phyloP scores from a whole-genome alignment of 2,113 vertebrate genomes.

The Corythoichthys haematopterus region DNA sequence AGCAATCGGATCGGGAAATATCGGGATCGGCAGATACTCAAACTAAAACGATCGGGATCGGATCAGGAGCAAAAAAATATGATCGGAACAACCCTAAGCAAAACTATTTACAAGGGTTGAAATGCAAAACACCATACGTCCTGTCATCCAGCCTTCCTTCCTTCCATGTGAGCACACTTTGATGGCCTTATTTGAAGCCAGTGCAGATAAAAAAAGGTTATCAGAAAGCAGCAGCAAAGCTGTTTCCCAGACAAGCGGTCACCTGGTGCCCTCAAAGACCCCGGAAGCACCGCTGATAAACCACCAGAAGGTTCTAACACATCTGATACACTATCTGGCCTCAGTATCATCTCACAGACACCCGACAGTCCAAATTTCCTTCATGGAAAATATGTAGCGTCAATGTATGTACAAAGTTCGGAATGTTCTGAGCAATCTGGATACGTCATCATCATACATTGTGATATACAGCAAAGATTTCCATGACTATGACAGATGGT shows the following conservation, averaged over 20 bases:
- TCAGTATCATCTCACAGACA: conserved; percentile 14
- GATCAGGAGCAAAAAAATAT: no score
- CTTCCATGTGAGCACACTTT: conserved; percentile 20
- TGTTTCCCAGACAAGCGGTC: conserved; percentile 42
- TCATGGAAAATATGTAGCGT: not conserved
- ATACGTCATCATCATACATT: no score
- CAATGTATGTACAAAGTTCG: not conserved
- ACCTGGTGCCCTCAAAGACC: conserved; percentile 41
- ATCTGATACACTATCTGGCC: conserved; percentile 51
- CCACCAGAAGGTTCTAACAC: conserved; percentile 29
- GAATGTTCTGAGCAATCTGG: no score
- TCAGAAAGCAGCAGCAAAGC: conserved; percentile 43
- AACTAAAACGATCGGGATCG: no score
- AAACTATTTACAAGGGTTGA: no score
- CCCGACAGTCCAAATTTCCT: not conserved
- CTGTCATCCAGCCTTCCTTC: conserved; percentile 9
- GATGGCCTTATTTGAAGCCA: conserved; percentile 37
- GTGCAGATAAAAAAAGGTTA: conserved; percentile 53
- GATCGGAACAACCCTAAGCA: no score
- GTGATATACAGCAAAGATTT: no score
- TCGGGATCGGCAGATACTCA: no score
- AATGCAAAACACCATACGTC: not conserved
- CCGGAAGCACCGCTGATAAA: conserved; percentile 51
- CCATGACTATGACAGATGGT: no score
- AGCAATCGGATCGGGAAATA: no score